Evolutionary conservation across 2,888 invertebrate genomes (phyloP).

Genomic region (Lydus trimaculatus): DNA sequence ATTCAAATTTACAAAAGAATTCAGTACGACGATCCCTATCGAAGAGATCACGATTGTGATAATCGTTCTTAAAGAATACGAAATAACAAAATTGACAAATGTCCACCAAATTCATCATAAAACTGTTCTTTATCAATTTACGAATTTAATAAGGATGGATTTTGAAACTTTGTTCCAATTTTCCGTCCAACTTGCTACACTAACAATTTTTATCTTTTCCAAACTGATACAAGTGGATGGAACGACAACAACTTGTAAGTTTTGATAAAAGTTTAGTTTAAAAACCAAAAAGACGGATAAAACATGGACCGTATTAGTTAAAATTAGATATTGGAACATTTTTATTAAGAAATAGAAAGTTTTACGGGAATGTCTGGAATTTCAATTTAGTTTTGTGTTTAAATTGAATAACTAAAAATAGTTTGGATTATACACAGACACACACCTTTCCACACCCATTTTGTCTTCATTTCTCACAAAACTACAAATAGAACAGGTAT

Average conservation of each 20-base stretch:
- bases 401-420: background rate
- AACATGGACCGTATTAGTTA: background rate
- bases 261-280: background rate
- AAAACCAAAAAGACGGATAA: background rate
- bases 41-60: too few relatives aligned
- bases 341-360: background rate
- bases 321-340: conserved; percentile 7
- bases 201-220: background rate
- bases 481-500: too few relatives aligned
- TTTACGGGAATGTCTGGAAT: conserved; percentile 1
- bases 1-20: too few relatives aligned
- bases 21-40: too few relatives aligned
- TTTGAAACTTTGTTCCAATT: background rate
- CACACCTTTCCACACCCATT: background rate
- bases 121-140: background rate
- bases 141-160: too few relatives aligned
- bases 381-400: background rate
- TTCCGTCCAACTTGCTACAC: background rate
- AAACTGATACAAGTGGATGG: background rate
- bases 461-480: background rate
- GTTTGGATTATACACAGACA: background rate
- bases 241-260: background rate
- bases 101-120: background rate
- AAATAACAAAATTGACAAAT: too few relatives aligned
- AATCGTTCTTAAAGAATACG: too few relatives aligned